A percentile compares a stretch with the other conserved stretches of the same genome.
Evolutionary conservation across 2,113 vertebrate genomes (phyloP).

Genomic region (Tychaedon coryphoeus): DNA sequence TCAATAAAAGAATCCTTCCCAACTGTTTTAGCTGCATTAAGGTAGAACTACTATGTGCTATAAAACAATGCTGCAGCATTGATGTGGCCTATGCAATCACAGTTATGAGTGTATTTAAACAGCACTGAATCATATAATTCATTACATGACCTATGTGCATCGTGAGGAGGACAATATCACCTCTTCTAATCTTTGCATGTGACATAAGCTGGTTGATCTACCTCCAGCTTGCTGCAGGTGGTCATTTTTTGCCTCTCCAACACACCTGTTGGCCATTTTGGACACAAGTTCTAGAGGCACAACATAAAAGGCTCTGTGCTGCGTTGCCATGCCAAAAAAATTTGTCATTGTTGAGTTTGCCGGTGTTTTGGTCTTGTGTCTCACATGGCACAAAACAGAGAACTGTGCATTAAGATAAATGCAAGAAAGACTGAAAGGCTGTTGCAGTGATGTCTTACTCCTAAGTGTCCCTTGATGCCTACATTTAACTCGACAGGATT

Average conservation of each 20-base stretch:
- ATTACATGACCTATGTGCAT: background rate
- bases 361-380: background rate
- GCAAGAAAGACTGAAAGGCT: background rate
- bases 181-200: background rate
- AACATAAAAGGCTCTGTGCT: background rate
- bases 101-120: background rate
- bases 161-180: background rate
- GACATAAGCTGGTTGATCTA: background rate
- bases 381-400: background rate
- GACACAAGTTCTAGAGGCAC: background rate
- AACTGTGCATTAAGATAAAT: background rate
- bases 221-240: background rate
- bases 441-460: background rate
- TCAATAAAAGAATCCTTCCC: background rate
- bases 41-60: background rate
- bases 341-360: background rate
- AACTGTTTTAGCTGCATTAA: background rate
- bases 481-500: background rate
- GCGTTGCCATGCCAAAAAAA: background rate
- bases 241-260: background rate
- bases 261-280: background rate
- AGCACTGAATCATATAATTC: background rate
- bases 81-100: background rate
- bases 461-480: background rate
- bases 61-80: background rate